These are phyloP conservation scores for Crocidura indochinensis DNA, from an alignment of 2,797 vertebrate species.

Conservation along the genomic window DNA sequence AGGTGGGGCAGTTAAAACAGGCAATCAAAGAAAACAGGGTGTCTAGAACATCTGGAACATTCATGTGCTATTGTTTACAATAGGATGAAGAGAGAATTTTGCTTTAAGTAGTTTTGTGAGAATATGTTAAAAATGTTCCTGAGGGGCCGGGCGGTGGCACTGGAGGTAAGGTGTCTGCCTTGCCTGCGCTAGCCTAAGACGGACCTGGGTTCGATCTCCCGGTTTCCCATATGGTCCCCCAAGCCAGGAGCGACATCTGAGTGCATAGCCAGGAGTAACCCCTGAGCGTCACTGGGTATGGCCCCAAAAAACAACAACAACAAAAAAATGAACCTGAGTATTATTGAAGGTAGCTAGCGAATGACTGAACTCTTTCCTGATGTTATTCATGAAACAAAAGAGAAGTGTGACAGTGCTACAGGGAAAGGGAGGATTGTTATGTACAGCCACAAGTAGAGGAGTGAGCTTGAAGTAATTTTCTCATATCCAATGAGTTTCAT, in stretches of 20 bases:
- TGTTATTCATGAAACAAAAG: conserved; percentile 5
- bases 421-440: neutral
- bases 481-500: neutral
- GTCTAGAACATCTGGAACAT: neutral
- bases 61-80: neutral
- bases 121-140: conserved; percentile 33
- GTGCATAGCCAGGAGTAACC: too few relatives aligned
- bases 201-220: too few relatives aligned
- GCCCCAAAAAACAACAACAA: too few relatives aligned
- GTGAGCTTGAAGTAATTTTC: conserved; percentile 18
- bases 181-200: too few relatives aligned
- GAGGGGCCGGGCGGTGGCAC: too few relatives aligned
- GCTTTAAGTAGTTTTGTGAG: conserved; percentile 3
- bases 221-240: too few relatives aligned
- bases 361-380: conserved; percentile 23
- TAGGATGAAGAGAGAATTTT: conserved; percentile 23
- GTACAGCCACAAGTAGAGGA: neutral
- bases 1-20: neutral
- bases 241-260: too few relatives aligned
- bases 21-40: neutral
- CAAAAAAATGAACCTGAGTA: neutral
- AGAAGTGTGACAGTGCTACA: neutral
- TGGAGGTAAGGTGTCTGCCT: too few relatives aligned
- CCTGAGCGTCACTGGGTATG: too few relatives aligned
- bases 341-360: conserved; percentile 2